phyloP scores from a whole-genome alignment of 2,797 vertebrate genomes.

The Clarias fuscus region DNA sequence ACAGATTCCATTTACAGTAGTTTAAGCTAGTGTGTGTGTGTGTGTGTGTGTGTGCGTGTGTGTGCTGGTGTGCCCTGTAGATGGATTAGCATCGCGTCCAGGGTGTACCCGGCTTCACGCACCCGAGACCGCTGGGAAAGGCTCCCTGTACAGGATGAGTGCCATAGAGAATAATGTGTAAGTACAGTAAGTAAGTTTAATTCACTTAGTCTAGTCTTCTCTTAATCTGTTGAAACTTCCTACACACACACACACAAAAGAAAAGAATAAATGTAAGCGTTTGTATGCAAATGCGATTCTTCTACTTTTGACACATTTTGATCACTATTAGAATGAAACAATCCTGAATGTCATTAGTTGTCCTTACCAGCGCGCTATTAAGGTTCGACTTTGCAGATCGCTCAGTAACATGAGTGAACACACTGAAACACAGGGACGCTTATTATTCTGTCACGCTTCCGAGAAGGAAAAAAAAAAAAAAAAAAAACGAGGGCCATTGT shows the following conservation, averaged over 20 bases:
- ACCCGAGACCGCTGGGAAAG: too few relatives aligned
- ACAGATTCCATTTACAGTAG: too few relatives aligned
- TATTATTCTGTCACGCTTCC: conserved; percentile 22
- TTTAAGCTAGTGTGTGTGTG: too few relatives aligned
- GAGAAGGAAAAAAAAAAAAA: neutral
- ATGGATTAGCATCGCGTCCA: too few relatives aligned
- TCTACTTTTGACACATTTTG: neutral
- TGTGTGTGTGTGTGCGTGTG: too few relatives aligned
- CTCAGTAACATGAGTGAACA: neutral
- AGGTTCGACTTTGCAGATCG: conserved; percentile 3
- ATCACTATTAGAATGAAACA: neutral
- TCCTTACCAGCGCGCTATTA: neutral
- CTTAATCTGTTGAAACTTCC: neutral
- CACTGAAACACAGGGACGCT: conserved; percentile 1
- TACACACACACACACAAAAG: neutral
- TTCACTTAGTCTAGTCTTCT: conserved; percentile 4
- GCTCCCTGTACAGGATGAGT: too few relatives aligned
- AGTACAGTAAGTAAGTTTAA: too few relatives aligned
- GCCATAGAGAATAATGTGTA: too few relatives aligned
- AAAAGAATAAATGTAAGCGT: neutral
- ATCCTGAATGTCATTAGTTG: neutral
- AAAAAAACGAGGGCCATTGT: neutral
- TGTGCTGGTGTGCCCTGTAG: too few relatives aligned
- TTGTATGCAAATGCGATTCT: neutral
- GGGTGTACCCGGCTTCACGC: too few relatives aligned